Evolutionary conservation across 2,888 invertebrate genomes (phyloP).

Genomic region (Spatulosminthurus flaviceps): DNA sequence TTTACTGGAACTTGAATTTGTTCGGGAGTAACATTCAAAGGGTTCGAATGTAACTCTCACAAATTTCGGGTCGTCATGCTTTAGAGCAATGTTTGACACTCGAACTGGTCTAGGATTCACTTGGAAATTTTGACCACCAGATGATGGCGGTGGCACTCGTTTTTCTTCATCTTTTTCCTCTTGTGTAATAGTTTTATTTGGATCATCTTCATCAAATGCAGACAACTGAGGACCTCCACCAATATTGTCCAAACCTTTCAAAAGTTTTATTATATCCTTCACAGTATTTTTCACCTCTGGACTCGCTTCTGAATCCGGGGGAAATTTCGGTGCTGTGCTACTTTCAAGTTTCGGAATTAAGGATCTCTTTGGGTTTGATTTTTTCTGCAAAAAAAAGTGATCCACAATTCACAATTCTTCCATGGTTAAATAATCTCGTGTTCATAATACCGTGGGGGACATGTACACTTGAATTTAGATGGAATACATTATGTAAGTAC

Average conservation of each 20-base stretch:
- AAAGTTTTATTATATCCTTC: conserved; percentile 20
- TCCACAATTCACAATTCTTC: not conserved
- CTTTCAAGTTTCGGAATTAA: not conserved
- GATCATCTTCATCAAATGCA: not conserved
- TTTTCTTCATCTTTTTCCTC: not conserved
- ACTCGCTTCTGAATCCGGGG: not conserved
- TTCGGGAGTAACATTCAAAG: not conserved
- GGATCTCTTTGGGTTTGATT: not conserved
- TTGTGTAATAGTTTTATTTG: not conserved
- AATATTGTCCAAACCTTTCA: conserved; percentile 38
- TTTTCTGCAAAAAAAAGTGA: not conserved
- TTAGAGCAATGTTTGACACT: conserved; percentile 10
- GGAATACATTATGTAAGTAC: no score
- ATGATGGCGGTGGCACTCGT: not conserved
- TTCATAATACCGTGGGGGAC: no score
- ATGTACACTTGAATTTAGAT: no score
- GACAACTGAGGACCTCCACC: not conserved
- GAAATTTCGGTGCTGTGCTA: not conserved
- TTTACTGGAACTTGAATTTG: not conserved
- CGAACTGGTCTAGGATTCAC: not conserved
- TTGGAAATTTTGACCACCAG: not conserved
- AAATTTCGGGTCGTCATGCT: conserved; percentile 24
- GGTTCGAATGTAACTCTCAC: conserved; percentile 12
- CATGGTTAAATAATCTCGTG: no score
- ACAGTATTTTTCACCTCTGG: conserved; percentile 28